Evolutionary conservation across 1,140 invertebrate species (phyloP).

Genomic region (Rhopalosiphum maidis): DNA sequence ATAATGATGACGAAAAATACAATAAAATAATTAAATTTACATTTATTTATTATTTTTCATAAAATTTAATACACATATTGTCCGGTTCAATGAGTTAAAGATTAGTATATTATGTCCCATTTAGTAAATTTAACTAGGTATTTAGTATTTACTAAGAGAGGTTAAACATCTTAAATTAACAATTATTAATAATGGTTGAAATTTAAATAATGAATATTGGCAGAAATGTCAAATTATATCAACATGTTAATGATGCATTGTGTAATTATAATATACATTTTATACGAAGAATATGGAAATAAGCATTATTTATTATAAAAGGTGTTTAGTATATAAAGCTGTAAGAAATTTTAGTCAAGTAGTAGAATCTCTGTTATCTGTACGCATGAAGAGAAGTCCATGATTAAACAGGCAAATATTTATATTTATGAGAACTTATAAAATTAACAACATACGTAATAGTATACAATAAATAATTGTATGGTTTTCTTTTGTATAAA

Average conservation of each 20-base stretch:
- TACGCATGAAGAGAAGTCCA: neutral
- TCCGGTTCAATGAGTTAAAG: too few relatives aligned
- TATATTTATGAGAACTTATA: too few relatives aligned
- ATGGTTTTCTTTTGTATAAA: neutral
- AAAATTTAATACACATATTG: neutral
- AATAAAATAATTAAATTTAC: too few relatives aligned
- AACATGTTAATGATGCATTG: neutral
- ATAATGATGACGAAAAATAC: too few relatives aligned
- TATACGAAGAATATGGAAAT: neutral
- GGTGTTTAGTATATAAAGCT: neutral
- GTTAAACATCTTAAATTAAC: too few relatives aligned
- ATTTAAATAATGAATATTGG: neutral
- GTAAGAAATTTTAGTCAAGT: neutral
- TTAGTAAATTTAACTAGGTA: too few relatives aligned
- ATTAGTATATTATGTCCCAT: too few relatives aligned
- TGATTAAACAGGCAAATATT: neutral
- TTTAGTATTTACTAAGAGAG: too few relatives aligned
- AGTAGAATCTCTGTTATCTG: neutral
- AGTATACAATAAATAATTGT: neutral
- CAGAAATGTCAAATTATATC: neutral
- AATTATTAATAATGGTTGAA: neutral
- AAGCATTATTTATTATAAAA: neutral
- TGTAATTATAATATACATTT: too few relatives aligned
- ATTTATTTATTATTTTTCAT: neutral
- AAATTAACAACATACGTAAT: too few relatives aligned